phyloP scores from a whole-genome alignment of 2,797 vertebrate genomes.

The Anisognathus igniventris region DNA sequence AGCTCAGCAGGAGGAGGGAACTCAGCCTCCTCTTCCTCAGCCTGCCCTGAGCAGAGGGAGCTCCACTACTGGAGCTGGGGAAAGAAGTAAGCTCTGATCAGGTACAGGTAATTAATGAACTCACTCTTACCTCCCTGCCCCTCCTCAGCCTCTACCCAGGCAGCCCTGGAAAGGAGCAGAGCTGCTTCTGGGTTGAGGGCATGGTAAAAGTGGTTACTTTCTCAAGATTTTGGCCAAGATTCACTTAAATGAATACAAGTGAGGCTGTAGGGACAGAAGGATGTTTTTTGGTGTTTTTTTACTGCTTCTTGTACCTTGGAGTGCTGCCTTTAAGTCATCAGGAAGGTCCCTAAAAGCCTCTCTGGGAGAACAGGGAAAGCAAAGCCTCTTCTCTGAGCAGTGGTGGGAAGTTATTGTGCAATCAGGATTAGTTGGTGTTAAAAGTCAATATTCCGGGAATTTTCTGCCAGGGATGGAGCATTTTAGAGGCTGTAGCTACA shows the following conservation, averaged over 20 bases:
- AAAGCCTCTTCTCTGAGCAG: neutral
- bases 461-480: neutral
- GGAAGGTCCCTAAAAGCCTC: neutral
- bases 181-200: neutral
- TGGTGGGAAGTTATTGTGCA: neutral
- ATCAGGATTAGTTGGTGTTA: neutral
- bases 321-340: neutral
- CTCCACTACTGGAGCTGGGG: accelerated
- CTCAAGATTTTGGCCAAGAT: neutral
- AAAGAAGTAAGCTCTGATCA: neutral
- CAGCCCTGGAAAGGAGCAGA: neutral
- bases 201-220: neutral
- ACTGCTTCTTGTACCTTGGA: neutral
- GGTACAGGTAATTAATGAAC: neutral
- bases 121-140: neutral
- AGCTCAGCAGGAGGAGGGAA: neutral
- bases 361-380: neutral
- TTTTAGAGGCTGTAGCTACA: neutral
- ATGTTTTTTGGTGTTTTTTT: neutral
- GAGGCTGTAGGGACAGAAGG: neutral
- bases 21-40: neutral
- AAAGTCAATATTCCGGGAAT: neutral
- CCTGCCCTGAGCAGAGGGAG: neutral
- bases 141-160: neutral
- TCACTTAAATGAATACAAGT: neutral